phyloP scores from a whole-genome alignment of 2,113 vertebrate genomes.

The Trinectes maculatus region DNA sequence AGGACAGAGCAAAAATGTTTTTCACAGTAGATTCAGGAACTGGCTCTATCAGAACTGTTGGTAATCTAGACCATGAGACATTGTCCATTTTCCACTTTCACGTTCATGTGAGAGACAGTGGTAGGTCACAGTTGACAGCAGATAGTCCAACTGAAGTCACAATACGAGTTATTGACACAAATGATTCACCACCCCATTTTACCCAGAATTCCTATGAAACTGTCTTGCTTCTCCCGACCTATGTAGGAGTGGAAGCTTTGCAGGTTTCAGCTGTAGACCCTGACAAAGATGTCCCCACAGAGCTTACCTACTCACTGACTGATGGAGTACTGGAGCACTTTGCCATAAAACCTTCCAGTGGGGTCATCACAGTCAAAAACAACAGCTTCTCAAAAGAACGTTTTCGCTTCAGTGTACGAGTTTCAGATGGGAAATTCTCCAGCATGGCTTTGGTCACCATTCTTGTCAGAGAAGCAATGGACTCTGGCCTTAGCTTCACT shows the following conservation, averaged over 20 bases:
- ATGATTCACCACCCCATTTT: slow-evolving; percentile 94
- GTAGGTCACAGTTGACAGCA: slow-evolving; percentile 91
- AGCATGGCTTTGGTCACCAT: slow-evolving; percentile 89
- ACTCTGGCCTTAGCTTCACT: slow-evolving; percentile 93
- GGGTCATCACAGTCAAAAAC: slow-evolving; percentile 90
- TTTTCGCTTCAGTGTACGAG: slow-evolving; percentile 89
- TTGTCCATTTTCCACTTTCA: slow-evolving; percentile 91
- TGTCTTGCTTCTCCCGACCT: slow-evolving; percentile 91
- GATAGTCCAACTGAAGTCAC: slow-evolving; percentile 92
- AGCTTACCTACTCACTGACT: slow-evolving; percentile 89
- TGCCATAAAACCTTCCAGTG: slow-evolving; percentile 86
- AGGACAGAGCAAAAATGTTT: slow-evolving; percentile 92
- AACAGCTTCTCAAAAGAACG: slow-evolving; percentile 92
- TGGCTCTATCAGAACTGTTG: slow-evolving; percentile 94
- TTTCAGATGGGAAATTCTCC: slow-evolving; percentile 95
- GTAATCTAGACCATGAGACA: slow-evolving; percentile 92
- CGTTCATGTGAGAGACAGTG: slow-evolving; percentile 93
- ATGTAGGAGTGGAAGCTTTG: slow-evolving; percentile 91
- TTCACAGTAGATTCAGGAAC: slow-evolving; percentile 96
- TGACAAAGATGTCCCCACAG: slow-evolving; percentile 88
- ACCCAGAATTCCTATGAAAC: slow-evolving; percentile 90
- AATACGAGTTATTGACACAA: slow-evolving; percentile 92
- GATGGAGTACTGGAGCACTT: slow-evolving; percentile 90
- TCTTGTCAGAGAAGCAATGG: slow-evolving; percentile 90
- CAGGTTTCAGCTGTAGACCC: slow-evolving; percentile 91